A percentile compares a stretch with the other conserved stretches of the same genome.
Evolutionary conservation across 2,113 vertebrate genomes (phyloP).

Genomic region (Pelecanoides urinatrix): DNA sequence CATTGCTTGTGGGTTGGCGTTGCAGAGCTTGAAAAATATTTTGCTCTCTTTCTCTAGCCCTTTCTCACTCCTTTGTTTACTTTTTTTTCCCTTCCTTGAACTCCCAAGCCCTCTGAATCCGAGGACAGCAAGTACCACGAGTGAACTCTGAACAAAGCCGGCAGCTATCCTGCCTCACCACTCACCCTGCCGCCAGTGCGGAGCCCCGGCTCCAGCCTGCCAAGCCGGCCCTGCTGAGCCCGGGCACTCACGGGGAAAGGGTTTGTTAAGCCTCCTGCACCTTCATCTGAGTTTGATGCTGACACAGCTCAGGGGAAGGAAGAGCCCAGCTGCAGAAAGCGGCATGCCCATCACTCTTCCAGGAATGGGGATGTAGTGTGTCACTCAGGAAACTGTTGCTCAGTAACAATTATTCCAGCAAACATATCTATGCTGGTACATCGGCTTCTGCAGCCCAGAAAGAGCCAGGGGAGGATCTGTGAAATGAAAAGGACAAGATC

Average conservation of each 20-base stretch:
- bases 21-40: constrained; percentile 7
- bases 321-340: background rate
- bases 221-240: background rate
- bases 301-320: background rate
- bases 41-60: background rate
- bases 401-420: background rate
- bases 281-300: background rate
- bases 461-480: background rate
- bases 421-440: background rate
- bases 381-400: background rate
- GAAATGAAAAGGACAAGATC: background rate
- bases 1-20: fast-evolving
- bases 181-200: background rate
- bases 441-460: background rate
- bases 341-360: background rate
- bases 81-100: background rate
- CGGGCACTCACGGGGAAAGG: fast-evolving
- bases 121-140: fast-evolving
- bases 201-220: background rate
- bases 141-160: background rate
- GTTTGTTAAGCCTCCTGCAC: background rate
- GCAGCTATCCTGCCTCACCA: background rate
- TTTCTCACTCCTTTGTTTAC: background rate
- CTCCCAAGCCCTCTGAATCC: background rate
- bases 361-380: background rate